Evolutionary conservation across 2,888 invertebrate genomes (phyloP).

Genomic region (Cheilosia soror): DNA sequence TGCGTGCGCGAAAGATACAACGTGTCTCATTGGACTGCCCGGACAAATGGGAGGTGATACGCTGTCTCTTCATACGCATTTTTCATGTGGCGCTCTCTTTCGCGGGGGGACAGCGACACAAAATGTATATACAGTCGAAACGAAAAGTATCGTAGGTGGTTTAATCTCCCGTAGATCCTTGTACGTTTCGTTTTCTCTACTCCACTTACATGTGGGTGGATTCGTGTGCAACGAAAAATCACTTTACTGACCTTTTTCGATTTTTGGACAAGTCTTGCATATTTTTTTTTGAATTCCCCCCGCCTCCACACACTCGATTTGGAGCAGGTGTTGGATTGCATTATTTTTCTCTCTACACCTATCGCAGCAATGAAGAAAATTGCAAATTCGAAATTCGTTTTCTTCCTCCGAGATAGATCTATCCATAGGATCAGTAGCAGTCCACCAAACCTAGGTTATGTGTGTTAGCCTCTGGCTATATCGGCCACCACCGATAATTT

Average conservation of each 20-base stretch:
- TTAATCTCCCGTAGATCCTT: not conserved
- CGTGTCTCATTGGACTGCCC: not conserved
- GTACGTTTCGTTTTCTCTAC: no score
- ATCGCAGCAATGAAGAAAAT: slow-evolving; percentile 7
- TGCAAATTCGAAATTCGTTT: slow-evolving; percentile 44
- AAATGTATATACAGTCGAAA: not conserved
- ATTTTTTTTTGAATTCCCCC: not conserved
- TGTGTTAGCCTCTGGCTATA: slow-evolving; percentile 36
- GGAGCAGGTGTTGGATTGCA: slow-evolving; percentile 47
- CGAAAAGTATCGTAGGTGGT: slow-evolving; percentile 16
- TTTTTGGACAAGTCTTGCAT: not conserved
- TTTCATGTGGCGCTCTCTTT: not conserved
- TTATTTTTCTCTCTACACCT: slow-evolving; percentile 18
- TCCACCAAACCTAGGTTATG: slow-evolving; percentile 2
- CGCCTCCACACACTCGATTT: slow-evolving; percentile 12
- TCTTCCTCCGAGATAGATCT: slow-evolving; percentile 28
- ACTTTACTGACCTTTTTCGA: not conserved
- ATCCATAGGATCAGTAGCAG: slow-evolving; percentile 32
- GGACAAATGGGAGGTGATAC: slow-evolving; percentile 1
- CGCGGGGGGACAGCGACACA: not conserved
- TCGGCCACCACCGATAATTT: slow-evolving; percentile 45
- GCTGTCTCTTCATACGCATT: not conserved
- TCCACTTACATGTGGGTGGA: no score
- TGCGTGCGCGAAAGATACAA: not conserved
- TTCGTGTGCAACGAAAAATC: no score